Evolutionary conservation across 1,140 invertebrate genomes (phyloP), one percentile per base, ranked within the genome.

Genomic region (Pogonomyrmex californicus): DNA sequence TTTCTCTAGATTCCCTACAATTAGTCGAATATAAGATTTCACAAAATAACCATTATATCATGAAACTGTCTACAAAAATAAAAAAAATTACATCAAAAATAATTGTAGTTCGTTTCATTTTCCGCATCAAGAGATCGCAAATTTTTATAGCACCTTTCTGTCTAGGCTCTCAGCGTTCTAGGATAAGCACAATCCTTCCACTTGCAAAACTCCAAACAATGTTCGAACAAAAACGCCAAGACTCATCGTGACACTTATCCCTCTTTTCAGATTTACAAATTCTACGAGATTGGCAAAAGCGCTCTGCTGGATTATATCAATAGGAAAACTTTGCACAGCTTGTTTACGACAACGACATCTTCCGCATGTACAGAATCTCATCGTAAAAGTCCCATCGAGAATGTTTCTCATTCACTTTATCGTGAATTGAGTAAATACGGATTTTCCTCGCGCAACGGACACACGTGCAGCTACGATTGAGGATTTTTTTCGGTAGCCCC

Each of bases 31-130:
- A 82, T 17, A 71, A 88, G 87, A 85, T n/a, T 89, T 87, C 54
- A 1, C 23, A 47, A 81, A 89, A 85, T 89, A 89, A 87, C 76
- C 87, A 87, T 89, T 82, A 83, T 49, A 65, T 10, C 41, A 49
- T 38, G 23, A 23, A 23, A 23, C 23, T 23, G 23, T 23, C 23
- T 23, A 23, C 23, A 23, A 23, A 23, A 23, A 23, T 23, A 23
- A 23, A 23, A 23, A 23, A 73, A 41, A 49, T 36, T 47, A 47
- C 30, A 1, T 38, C 44, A 36, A 75, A 56, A n/a, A 86, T 38
- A 77, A 86, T 82, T 73, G n/a, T 51, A 33, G 14, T 36, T 33
- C 54, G 41, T n/a, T 60, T 63, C 65, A 86, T 88, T 86, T 49
- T 41, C 17, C 38, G n/a, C 47, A 60, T 2, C 38, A 44, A 41